phyloP scores from a whole-genome alignment of 2,888 invertebrate genomes.

The Ametastegia equiseti region DNA sequence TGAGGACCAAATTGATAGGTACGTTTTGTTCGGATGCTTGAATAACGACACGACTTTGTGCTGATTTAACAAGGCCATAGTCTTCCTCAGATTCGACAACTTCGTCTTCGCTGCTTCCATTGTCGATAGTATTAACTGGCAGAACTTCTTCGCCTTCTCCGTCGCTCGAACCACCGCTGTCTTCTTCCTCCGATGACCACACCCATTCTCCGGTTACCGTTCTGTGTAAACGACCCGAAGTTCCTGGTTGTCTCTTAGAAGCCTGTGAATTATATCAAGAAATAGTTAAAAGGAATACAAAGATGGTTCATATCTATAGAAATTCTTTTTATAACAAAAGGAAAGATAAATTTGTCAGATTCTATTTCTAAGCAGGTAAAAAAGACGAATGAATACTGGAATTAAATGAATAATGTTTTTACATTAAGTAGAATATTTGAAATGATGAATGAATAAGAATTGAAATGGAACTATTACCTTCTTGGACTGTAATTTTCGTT shows the following conservation, averaged over 20 bases:
- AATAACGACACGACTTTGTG: conserved; percentile 65
- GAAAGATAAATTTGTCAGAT: conserved; percentile 36
- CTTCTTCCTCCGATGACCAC: conserved; percentile 97
- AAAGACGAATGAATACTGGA: no score
- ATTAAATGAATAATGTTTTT: no score
- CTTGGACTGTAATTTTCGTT: conserved; percentile 33
- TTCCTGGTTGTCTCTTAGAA: conserved; percentile 90
- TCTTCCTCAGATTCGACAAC: conserved; percentile 69
- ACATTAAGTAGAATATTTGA: no score
- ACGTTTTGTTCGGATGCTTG: conserved; percentile 69
- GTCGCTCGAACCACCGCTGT: conserved; percentile 80
- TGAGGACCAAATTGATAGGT: conserved; percentile 90
- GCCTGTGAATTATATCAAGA: conserved; percentile 74
- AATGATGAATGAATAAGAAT: neutral
- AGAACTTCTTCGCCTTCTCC: conserved; percentile 75
- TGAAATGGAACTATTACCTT: conserved; percentile 33
- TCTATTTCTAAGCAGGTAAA: no score
- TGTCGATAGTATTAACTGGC: conserved; percentile 76
- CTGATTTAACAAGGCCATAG: conserved; percentile 69
- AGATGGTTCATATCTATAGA: no score
- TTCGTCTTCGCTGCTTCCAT: conserved; percentile 75
- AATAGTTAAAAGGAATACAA: no score
- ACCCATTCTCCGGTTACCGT: conserved; percentile 99
- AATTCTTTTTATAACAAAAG: conserved; percentile 36
- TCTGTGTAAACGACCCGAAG: conserved; percentile 87